Conservation (phyloP, 2,888 invertebrate species). For the Mimachlamys varia region DNA sequence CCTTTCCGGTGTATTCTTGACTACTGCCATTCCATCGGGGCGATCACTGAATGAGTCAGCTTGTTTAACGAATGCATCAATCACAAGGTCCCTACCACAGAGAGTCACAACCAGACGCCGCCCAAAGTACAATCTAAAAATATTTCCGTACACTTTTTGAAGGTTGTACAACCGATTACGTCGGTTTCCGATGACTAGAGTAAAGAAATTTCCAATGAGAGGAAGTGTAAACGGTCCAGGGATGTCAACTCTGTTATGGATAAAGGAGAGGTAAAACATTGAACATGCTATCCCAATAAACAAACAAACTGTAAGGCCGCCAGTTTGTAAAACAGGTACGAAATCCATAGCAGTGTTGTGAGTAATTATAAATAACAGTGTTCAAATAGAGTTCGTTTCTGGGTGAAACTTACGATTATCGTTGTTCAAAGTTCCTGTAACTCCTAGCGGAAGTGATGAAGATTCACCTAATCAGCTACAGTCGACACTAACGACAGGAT, state of each 20-base stretch:
- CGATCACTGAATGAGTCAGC: constrained; percentile 52
- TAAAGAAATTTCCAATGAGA: constrained; percentile 52
- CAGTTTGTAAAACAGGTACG: background rate
- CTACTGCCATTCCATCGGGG: constrained; percentile 51
- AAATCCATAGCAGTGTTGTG: background rate
- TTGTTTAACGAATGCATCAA: constrained; percentile 55
- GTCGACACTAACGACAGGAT: too few species aligned
- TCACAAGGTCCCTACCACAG: constrained; percentile 56
- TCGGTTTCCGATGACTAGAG: constrained; percentile 43
- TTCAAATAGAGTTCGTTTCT: too few species aligned
- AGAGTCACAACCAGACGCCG: constrained; percentile 51
- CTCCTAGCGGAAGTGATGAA: too few species aligned
- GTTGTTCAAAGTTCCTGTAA: too few species aligned
- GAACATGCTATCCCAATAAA: background rate
- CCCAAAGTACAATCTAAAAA: constrained; percentile 56
- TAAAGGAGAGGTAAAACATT: background rate
- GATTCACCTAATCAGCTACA: too few species aligned
- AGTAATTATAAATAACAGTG: too few species aligned
- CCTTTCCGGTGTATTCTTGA: constrained; percentile 50
- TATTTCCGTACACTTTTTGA: constrained; percentile 52
- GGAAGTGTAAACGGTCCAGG: constrained; percentile 53
- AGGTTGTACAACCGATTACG: constrained; percentile 45
- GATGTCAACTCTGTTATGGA: constrained; percentile 44
- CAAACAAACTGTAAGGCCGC: background rate
- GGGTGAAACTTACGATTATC: too few species aligned